These are phyloP conservation scores for Aphelocoma coerulescens DNA, from an alignment of 2,113 vertebrate genomes.

Conservation along the genomic window DNA sequence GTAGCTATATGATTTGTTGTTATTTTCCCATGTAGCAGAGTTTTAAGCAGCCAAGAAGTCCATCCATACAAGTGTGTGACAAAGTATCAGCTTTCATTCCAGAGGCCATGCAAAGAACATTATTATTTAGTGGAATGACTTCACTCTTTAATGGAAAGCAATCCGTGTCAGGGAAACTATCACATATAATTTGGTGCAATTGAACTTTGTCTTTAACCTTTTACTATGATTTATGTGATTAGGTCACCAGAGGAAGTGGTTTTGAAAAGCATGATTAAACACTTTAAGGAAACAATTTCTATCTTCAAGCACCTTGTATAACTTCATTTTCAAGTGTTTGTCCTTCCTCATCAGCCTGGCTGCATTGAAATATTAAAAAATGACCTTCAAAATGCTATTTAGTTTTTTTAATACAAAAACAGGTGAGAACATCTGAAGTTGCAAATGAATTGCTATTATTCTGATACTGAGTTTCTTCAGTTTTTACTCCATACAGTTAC, in stretches of 20 bases:
- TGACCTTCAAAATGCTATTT: conserved; percentile 28
- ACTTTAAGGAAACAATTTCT: conserved; percentile 68
- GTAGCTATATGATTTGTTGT: neutral
- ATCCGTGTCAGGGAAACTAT: conserved; percentile 60
- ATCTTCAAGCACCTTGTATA: conserved; percentile 53
- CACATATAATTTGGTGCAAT: conserved; percentile 53
- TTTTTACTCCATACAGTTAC: neutral
- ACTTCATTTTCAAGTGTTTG: conserved; percentile 60
- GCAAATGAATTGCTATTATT: neutral
- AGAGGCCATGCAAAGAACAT: neutral
- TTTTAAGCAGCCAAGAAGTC: neutral
- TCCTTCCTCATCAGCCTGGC: conserved; percentile 55
- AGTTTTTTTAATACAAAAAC: neutral
- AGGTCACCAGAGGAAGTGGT: conserved; percentile 66
- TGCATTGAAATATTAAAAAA: conserved; percentile 36
- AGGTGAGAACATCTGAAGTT: neutral
- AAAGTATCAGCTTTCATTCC: neutral
- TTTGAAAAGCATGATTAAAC: conserved; percentile 72
- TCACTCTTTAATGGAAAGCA: conserved; percentile 57
- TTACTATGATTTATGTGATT: conserved; percentile 73
- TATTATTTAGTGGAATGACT: conserved; percentile 27
- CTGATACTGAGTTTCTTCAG: neutral
- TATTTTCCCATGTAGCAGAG: neutral
- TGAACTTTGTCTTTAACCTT: conserved; percentile 75
- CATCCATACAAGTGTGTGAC: neutral